Percentiles rank a stretch among this genome's conserved stretches.
These are phyloP conservation scores for Strix aluco DNA, from an alignment of 2,113 vertebrate species.

Conservation along the genomic window DNA sequence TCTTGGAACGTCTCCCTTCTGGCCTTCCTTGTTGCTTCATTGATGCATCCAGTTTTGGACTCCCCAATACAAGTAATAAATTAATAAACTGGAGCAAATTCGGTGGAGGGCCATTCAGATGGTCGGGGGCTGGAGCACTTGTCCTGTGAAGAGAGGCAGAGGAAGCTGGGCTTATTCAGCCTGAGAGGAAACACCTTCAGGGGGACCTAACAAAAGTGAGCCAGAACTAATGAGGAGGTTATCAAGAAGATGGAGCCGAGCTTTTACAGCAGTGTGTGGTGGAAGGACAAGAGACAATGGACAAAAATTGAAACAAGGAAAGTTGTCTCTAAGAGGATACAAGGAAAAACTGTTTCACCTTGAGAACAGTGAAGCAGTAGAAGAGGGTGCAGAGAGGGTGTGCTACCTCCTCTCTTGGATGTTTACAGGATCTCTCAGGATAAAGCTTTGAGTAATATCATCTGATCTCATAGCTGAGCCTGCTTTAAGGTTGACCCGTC, in stretches of 20 bases:
- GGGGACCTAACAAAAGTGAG: background rate
- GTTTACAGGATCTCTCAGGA: background rate
- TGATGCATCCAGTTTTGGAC: background rate
- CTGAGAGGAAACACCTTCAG: background rate
- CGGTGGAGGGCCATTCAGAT: background rate
- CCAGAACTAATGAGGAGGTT: background rate
- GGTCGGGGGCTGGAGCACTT: background rate
- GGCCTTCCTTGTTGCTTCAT: background rate
- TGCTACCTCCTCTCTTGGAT: background rate
- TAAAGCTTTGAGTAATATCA: background rate
- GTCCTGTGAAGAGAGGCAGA: background rate
- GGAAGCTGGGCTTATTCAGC: background rate
- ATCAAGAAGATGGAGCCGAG: background rate
- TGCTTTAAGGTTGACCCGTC: background rate
- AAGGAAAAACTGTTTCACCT: background rate
- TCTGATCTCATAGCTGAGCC: background rate
- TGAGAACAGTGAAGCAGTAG: background rate
- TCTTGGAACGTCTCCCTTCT: background rate
- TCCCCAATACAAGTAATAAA: background rate
- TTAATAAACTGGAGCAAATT: background rate
- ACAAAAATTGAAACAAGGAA: background rate
- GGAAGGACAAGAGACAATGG: background rate
- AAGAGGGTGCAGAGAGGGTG: background rate
- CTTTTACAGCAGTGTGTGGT: background rate
- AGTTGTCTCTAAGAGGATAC: background rate